Percentiles rank a stretch among this genome's conserved stretches.
These are phyloP conservation scores for Melitaea cinxia DNA, from an alignment of 1,140 invertebrate species.

Conservation along the genomic window DNA sequence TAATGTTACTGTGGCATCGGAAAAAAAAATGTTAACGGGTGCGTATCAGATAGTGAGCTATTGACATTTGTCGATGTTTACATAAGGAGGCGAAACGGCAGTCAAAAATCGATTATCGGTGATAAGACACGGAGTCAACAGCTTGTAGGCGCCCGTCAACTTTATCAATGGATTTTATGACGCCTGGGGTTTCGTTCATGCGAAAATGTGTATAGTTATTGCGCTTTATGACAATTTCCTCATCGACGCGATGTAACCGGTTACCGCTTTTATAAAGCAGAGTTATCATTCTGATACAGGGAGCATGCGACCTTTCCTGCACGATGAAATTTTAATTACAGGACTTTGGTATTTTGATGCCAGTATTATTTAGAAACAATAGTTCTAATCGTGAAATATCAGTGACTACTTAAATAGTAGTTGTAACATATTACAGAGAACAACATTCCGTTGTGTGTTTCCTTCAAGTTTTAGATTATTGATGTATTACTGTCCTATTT, in stretches of 20 bases:
- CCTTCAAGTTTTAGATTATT: constrained; percentile 2
- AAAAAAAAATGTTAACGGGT: constrained; percentile 62
- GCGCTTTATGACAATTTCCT: constrained; percentile 13
- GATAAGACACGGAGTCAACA: constrained; percentile 73
- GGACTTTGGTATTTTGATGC: constrained; percentile 2
- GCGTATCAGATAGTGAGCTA: constrained; percentile 70
- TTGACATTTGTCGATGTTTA: constrained; percentile 75
- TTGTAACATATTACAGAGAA: neutral
- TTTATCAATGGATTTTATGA: constrained; percentile 59
- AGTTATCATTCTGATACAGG: neutral
- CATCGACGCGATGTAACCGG: neutral
- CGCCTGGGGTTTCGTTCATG: constrained; percentile 33
- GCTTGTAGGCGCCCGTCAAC: constrained; percentile 61
- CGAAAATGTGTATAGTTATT: constrained; percentile 35
- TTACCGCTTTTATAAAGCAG: neutral
- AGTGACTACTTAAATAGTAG: neutral
- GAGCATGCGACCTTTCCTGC: neutral
- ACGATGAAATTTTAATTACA: constrained; percentile 11
- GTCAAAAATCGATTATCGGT: constrained; percentile 74
- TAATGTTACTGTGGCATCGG: constrained; percentile 50
- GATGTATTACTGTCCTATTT: constrained; percentile 32
- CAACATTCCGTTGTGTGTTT: neutral
- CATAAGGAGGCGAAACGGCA: constrained; percentile 77
- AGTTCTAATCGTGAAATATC: neutral
- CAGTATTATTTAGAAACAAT: neutral